Base-by-base conservation (phyloP, 2,888 invertebrate genomes). In the Acrocera orbiculus region DNA sequence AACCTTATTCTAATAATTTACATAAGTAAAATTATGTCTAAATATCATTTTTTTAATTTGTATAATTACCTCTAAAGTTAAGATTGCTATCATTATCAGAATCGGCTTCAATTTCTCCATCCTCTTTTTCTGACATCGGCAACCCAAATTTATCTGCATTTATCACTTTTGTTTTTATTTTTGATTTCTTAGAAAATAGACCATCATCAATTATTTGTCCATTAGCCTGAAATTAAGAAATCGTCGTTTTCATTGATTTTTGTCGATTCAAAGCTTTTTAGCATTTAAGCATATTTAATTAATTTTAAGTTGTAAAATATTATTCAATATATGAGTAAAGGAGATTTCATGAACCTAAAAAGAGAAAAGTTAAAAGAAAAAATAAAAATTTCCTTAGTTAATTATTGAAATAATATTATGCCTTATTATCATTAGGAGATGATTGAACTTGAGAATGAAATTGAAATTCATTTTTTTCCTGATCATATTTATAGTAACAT, bases 401-500 rank as follows among this genome's bases (percentile, higher is more conserved):
- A n/a, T n/a, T n/a, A n/a, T n/a, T n/a, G n/a, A n/a, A n/a, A n/a
- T n/a, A n/a, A n/a, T n/a, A n/a, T n/a, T n/a, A n/a, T n/a, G n/a
- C n/a, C n/a, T n/a, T n/a, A n/a, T n/a, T n/a, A n/a, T n/a, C n/a
- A n/a, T n/a, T n/a, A n/a, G n/a, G n/a, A n/a, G n/a, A n/a, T n/a
- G n/a, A n/a, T n/a, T n/a, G n/a, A n/a, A n/a, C n/a, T n/a, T n/a
- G n/a, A 4, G 83, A 85, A 58, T 87, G 81, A 55, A 80, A 83
- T 37, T 74, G 71, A 57, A 83, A 87, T 22, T 69, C 63, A 47
- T 80, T 69, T 32, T 71, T 77, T 19, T 73, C 70, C 44, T 76
- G 69, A 46, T 89, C 77, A 52, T 82, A 90, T 47, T 68, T 71
- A 50, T 86, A 80, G 55, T 90, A 92, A 35, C 76, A 81, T 4